Evolutionary conservation across 2,888 invertebrate species (phyloP).

Genomic region (Gymnosoma rotundatum): DNA sequence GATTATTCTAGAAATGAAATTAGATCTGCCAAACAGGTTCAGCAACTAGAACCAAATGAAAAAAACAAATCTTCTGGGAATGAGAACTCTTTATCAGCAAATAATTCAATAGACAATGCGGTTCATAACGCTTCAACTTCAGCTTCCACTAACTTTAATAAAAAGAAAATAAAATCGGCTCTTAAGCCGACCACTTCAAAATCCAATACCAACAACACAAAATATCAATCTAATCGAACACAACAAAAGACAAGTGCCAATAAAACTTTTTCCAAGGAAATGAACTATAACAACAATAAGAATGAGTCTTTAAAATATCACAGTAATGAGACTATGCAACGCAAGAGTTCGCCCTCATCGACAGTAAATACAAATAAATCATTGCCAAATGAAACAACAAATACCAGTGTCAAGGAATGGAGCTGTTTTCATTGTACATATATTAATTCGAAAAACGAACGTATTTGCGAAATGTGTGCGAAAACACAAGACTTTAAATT

Average conservation of each 20-base stretch:
- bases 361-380: slow-evolving; percentile 37
- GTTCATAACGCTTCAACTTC: too few species aligned
- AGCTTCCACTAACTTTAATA: slow-evolving; percentile 66
- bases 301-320: slow-evolving; percentile 1
- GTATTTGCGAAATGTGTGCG: slow-evolving; percentile 88
- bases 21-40: slow-evolving; percentile 1
- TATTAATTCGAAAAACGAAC: slow-evolving; percentile 84
- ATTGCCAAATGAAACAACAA: slow-evolving; percentile 56
- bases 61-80: slow-evolving; percentile 43
- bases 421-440: slow-evolving; percentile 87
- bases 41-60: slow-evolving; percentile 28
- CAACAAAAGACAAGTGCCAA: slow-evolving; percentile 59
- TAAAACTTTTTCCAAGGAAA: slow-evolving; percentile 48
- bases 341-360: slow-evolving; percentile 24
- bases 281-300: slow-evolving; percentile 59
- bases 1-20: slow-evolving; percentile 37
- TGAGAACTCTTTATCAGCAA: slow-evolving; percentile 25
- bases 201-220: slow-evolving; percentile 16
- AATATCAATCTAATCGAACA: slow-evolving; percentile 42
- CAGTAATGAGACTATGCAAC: slow-evolving; percentile 9
- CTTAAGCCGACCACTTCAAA: slow-evolving; percentile 71
- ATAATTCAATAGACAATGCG: slow-evolving; percentile 30
- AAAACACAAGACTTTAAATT: slow-evolving; percentile 83
- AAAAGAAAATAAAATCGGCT: slow-evolving; percentile 76
- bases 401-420: slow-evolving; percentile 83